Base-by-base conservation (phyloP, 23 tunicate genomes). In the Diplosoma virens region DNA sequence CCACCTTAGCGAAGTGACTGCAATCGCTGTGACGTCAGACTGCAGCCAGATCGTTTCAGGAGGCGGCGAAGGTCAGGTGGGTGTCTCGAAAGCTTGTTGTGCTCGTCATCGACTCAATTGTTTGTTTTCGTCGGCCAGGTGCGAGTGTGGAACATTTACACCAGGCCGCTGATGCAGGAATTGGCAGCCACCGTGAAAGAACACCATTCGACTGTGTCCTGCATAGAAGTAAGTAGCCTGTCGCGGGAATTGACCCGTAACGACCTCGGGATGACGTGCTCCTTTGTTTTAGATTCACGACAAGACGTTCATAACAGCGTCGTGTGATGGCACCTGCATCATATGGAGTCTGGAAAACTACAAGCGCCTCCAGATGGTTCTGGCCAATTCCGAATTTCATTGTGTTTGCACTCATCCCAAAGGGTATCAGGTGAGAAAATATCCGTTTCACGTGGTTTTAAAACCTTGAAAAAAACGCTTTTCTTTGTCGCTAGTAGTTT, bases 291-390 rank as follows among this genome's bases (percentile, higher is more conserved):
- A 67, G 74, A 71, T 94, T 20, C 35, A 56, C 20, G 70, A 84
- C 60, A 33, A 2, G 0, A 87, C 83, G 27, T 87, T 90, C 48
- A 95, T 88, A 18, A 80, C 99, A 3, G 95, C 99, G 30, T 94
- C 99, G 6, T 29, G 82, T 11, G 99, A 94, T 50, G 99, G 99
- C 4, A 88, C 99, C 0, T 94, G 99, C 76, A 94, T 94, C 48
- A 83, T 94, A n/a, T 94, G 99, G 99, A 95, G 88, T 59, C 33
- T 94, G 75, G 7, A 0, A 23, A 25, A 67, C 6, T 94, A 77
- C 36, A 59, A 32, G 5, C 80, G 99, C 2, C 74, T 55, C 28
- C 99, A 94, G 81, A 94, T 94, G 99, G 95, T 94, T 28, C 52
- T 94, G 87, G 74, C 93, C 2, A 94, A 94, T 79, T 88, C 99